Base-by-base conservation (phyloP, 2,113 vertebrate species). In the Emydocephalus ijimae region DNA sequence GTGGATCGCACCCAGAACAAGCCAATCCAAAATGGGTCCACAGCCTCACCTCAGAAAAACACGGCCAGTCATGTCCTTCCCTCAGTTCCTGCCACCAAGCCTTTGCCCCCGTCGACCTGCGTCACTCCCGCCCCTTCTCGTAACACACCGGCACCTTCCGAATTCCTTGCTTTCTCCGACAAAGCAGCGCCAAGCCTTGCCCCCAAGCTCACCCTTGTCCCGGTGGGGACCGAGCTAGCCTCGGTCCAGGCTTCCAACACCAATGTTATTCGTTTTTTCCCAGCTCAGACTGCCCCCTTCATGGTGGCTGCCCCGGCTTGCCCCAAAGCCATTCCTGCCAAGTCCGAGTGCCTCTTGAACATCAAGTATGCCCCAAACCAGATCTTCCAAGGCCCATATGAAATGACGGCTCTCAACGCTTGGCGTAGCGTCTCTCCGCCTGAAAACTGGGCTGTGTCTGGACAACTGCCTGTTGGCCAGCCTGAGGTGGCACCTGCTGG, bases 1-100 rank as follows among this genome's bases (percentile, higher is more conserved):
- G 98, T 98, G 92, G 98, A 98, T 94, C 96, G 96, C 4, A 93
- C 95, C n/a, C 95, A 91, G 4, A 97, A 96, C 74, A 92, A 74
- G 45, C 57, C 91, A 45, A 85, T 20, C 85, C 92, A 95, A 92
- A 85, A 96, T 88, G n/a, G 87, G 55, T 15, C 95, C 20, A 14
- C 11, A 2, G 85, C 5, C 34, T 12, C 23, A 89, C 61, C 94
- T 3, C 0, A 34, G 29, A 91, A 1, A 0, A 15, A 48, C 0
- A 1, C 21, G 0, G n/a, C 86, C 29, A 54, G 91, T 50, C 90
- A 91, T 0, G 94, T 94, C 88, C 96, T 97, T 50, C 92, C 94
- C 85, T 97, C 97, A 90, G 97, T 95, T 81, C 85, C 96, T 89
- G n/a, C 95, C 14, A 23, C 57, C 45, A 87, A 20, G 10, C n/a